phyloP scores from a whole-genome alignment of 2,888 invertebrate genomes.

The Siphlonurus alternatus region DNA sequence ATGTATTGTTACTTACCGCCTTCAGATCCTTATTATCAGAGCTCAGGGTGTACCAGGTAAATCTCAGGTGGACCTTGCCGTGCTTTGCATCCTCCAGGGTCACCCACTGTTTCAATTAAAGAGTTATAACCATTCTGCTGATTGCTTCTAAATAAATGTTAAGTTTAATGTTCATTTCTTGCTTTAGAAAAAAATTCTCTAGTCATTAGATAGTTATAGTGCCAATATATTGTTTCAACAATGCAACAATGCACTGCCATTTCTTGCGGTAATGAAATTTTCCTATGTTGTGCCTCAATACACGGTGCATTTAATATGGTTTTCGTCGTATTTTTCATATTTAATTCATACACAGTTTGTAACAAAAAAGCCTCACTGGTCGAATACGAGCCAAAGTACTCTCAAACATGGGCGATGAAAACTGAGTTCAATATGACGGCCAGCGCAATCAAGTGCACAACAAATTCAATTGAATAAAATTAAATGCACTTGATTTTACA shows the following conservation, averaged over 20 bases:
- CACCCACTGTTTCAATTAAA: constrained; percentile 56
- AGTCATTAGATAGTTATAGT: neutral
- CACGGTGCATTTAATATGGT: too few relatives aligned
- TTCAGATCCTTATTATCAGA: constrained; percentile 51
- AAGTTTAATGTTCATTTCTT: neutral
- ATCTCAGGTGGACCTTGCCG: constrained; percentile 77
- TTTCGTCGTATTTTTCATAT: too few relatives aligned
- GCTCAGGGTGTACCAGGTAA: constrained; percentile 76
- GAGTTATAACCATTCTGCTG: constrained; percentile 3
- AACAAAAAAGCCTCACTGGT: too few relatives aligned
- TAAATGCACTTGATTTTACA: neutral
- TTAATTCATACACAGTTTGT: too few relatives aligned
- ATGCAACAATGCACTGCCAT: too few relatives aligned
- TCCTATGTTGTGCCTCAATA: too few relatives aligned
- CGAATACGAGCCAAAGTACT: too few relatives aligned
- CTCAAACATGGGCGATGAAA: too few relatives aligned
- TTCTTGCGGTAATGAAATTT: too few relatives aligned
- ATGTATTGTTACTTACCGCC: constrained; percentile 52
- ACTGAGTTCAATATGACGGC: too few relatives aligned
- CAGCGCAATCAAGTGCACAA: too few relatives aligned
- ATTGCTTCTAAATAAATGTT: constrained; percentile 7
- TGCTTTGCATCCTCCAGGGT: constrained; percentile 89
- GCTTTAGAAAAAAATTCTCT: neutral
- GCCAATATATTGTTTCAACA: too few relatives aligned
- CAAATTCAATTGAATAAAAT: neutral